Evolutionary conservation across 2,888 invertebrate genomes (phyloP).

Genomic region (Dysmachus trigonus): DNA sequence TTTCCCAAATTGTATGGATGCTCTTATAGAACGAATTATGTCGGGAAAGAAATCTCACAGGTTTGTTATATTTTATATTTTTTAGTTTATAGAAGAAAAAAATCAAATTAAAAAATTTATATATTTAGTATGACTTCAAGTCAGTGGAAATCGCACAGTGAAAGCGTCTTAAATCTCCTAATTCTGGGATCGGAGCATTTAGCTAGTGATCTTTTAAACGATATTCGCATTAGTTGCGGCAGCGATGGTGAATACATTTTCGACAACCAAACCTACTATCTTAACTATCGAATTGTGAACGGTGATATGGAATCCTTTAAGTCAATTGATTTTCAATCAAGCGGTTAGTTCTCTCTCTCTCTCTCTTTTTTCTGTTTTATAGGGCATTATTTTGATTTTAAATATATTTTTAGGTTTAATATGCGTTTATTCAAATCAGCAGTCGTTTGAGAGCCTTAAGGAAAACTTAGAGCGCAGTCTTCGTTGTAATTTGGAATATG

Average conservation of each 20-base stretch:
- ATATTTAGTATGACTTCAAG: slow-evolving; percentile 54
- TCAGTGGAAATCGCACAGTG: slow-evolving; percentile 57
- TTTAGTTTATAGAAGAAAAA: neutral
- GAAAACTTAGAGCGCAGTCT: slow-evolving; percentile 91
- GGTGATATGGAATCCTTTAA: slow-evolving; percentile 88
- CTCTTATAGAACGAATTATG: slow-evolving; percentile 76
- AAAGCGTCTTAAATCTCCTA: slow-evolving; percentile 77
- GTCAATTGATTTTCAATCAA: slow-evolving; percentile 87
- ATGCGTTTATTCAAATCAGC: slow-evolving; percentile 89
- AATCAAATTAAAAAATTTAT: neutral
- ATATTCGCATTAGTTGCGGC: slow-evolving; percentile 86
- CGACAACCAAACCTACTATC: slow-evolving; percentile 80
- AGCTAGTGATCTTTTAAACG: slow-evolving; percentile 86
- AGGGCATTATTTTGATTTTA: neutral
- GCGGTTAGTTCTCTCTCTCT: slow-evolving; percentile 70
- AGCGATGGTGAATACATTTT: slow-evolving; percentile 83
- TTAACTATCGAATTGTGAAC: slow-evolving; percentile 86
- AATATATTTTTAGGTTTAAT: slow-evolving; percentile 71
- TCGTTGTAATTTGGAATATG: slow-evolving; percentile 87
- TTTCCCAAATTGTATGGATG: slow-evolving; percentile 83
- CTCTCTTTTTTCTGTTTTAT: slow-evolving; percentile 39
- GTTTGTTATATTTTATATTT: slow-evolving; percentile 58
- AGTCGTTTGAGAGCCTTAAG: slow-evolving; percentile 90
- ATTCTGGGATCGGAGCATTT: slow-evolving; percentile 88
- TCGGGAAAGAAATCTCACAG: slow-evolving; percentile 72